phyloP scores from a whole-genome alignment of 2,113 vertebrate species.

The Sitta europaea region DNA sequence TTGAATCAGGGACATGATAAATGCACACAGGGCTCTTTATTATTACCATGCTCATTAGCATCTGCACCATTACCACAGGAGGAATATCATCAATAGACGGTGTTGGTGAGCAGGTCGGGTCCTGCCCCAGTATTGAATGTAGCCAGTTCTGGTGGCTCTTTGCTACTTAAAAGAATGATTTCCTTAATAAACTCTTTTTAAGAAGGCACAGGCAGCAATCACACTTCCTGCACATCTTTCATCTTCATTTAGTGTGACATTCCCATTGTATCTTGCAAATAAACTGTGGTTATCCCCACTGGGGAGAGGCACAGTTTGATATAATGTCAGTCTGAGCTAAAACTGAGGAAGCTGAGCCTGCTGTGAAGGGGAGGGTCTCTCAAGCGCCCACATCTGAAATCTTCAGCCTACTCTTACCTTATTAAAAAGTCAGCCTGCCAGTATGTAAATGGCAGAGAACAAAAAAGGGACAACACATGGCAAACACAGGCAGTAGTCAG shows the following conservation, averaged over 20 bases:
- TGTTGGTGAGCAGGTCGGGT: background rate
- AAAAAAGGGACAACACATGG: background rate
- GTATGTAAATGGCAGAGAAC: background rate
- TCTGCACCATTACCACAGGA: background rate
- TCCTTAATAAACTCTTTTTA: slow-evolving; percentile 18
- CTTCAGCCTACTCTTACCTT: background rate
- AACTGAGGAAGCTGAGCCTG: background rate
- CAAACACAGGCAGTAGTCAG: background rate
- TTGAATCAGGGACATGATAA: background rate
- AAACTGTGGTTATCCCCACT: slow-evolving; percentile 15
- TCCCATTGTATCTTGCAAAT: background rate
- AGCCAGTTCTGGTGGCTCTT: background rate
- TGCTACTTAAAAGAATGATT: background rate
- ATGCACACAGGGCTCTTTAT: background rate
- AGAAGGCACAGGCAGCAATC: slow-evolving; percentile 1
- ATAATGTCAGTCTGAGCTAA: background rate
- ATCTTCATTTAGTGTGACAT: slow-evolving; percentile 16
- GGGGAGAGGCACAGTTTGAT: background rate
- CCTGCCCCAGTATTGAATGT: background rate
- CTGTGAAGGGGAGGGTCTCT: background rate
- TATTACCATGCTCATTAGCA: background rate
- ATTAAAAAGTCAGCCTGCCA: slow-evolving; percentile 31
- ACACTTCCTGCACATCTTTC: background rate
- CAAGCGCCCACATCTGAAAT: background rate
- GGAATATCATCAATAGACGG: background rate